phyloP scores from a whole-genome alignment of 1,140 invertebrate genomes.

The Lepidurus apus region DNA sequence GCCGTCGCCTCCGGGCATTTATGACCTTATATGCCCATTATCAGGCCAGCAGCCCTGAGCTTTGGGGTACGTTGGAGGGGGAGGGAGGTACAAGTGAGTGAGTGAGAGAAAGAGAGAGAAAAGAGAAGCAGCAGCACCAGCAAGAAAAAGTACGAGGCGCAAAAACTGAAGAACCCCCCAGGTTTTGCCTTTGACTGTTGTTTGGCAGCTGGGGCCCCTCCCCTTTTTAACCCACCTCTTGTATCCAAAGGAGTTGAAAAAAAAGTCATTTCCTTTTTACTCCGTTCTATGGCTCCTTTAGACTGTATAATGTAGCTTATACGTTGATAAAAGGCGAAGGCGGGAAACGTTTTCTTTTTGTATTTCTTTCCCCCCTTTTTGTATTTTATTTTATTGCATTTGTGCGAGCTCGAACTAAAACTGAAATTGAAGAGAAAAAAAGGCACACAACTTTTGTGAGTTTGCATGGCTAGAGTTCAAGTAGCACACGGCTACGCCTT shows the following conservation, averaged over 20 bases:
- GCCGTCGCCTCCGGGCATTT: slow-evolving; percentile 20
- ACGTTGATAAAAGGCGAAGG: neutral
- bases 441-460: neutral
- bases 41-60: slow-evolving; percentile 12
- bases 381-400: neutral
- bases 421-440: neutral
- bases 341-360: neutral
- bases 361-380: neutral
- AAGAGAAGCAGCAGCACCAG: neutral
- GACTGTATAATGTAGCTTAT: neutral
- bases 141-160: neutral
- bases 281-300: neutral
- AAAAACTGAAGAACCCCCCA: too few relatives aligned
- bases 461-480: slow-evolving; percentile 11
- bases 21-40: slow-evolving; percentile 22
- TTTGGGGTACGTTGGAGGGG: too few relatives aligned
- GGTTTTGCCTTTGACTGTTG: neutral
- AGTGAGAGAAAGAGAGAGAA: neutral
- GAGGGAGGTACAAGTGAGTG: too few relatives aligned
- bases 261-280: neutral
- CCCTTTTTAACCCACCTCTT: neutral
- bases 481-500: neutral
- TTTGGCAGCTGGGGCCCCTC: neutral
- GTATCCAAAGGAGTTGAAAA: too few relatives aligned
- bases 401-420: neutral